phyloP scores from a whole-genome alignment of 30 jellyfish, hydroid and myxozoan species.

The Hydra vulgaris region DNA sequence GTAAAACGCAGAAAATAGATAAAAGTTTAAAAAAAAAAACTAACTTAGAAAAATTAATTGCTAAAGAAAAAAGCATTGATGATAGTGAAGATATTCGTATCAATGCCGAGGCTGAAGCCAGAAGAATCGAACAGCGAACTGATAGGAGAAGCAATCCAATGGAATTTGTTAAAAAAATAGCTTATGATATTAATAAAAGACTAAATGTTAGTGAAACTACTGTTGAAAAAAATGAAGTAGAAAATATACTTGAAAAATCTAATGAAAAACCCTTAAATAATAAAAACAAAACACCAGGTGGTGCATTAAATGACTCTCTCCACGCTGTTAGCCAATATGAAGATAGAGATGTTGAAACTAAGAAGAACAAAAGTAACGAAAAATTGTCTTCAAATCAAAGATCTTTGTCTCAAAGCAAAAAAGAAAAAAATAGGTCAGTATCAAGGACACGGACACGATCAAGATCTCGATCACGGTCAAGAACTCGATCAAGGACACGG shows the following conservation, averaged over 20 bases:
- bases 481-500: background rate
- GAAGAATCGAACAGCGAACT: constrained; percentile 11
- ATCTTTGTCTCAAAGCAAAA: background rate
- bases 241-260: background rate
- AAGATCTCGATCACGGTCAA: constrained; percentile 3
- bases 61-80: background rate
- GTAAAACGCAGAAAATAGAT: background rate
- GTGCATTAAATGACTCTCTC: constrained; percentile 7
- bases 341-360: constrained; percentile 1
- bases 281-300: background rate
- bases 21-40: background rate
- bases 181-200: constrained; percentile 17
- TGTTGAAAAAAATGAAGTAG: background rate
- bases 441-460: background rate
- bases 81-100: background rate
- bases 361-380: background rate
- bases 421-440: background rate
- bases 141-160: constrained; percentile 16
- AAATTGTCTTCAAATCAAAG: background rate
- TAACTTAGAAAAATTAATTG: background rate
- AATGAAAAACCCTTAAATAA: background rate
- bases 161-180: constrained; percentile 27
- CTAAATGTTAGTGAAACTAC: background rate
- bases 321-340: constrained; percentile 24
- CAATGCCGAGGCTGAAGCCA: constrained; percentile 20